Evolutionary conservation across 2,888 invertebrate genomes (phyloP).

Genomic region (Gasteruption jaculator): DNA sequence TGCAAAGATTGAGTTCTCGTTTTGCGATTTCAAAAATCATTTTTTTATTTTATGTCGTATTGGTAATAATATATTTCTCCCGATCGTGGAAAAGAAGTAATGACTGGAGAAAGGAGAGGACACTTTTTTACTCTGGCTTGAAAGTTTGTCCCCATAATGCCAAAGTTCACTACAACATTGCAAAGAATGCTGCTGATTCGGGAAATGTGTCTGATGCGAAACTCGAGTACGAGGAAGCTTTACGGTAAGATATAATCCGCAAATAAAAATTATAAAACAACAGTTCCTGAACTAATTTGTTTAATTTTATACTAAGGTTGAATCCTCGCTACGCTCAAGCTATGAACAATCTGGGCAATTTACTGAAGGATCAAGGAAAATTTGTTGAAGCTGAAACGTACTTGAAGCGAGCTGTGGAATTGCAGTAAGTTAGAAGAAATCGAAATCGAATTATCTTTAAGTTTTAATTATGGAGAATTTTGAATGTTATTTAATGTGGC

Average conservation of each 20-base stretch:
- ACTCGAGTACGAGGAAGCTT: constrained; percentile 71
- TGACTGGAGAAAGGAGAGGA: constrained; percentile 79
- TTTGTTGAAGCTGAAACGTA: constrained; percentile 70
- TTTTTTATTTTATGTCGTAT: constrained; percentile 32
- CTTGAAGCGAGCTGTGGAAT: constrained; percentile 66
- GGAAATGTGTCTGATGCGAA: constrained; percentile 68
- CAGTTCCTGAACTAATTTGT: no score
- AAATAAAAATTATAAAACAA: constrained; percentile 7
- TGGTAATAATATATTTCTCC: constrained; percentile 41
- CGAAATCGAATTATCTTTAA: no score
- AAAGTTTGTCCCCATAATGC: constrained; percentile 90
- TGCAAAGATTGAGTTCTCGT: constrained; percentile 49
- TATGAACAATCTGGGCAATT: constrained; percentile 89
- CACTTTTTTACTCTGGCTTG: constrained; percentile 76
- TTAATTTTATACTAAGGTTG: no score
- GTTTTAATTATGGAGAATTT: no score
- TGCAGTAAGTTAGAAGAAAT: constrained; percentile 61
- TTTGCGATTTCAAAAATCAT: constrained; percentile 24
- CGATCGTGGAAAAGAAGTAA: constrained; percentile 56
- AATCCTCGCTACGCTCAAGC: constrained; percentile 85
- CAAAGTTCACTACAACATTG: constrained; percentile 91
- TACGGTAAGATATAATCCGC: constrained; percentile 55
- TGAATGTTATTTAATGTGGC: no score
- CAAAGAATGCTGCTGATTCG: constrained; percentile 77
- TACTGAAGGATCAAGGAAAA: constrained; percentile 68